These are phyloP conservation scores for Phymatocera aterrima DNA, from an alignment of 2,888 invertebrate genomes.

Conservation along the genomic window DNA sequence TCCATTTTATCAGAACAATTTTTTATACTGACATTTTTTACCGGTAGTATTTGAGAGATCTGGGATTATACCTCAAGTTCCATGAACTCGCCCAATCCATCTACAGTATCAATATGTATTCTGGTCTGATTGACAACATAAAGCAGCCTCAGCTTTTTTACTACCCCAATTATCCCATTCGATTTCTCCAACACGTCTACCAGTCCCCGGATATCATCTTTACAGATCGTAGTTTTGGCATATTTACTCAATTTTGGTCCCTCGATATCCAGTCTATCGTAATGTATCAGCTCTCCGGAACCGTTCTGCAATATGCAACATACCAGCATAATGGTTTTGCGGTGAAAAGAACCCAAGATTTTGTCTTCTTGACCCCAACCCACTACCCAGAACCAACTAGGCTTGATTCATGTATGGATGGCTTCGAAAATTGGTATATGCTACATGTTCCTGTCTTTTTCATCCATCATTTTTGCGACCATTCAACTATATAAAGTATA, in stretches of 20 bases:
- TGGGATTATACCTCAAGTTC: conserved; percentile 84
- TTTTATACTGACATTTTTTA: too few relatives aligned
- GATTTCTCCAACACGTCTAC: conserved; percentile 77
- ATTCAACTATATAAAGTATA: too few relatives aligned
- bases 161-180: conserved; percentile 84
- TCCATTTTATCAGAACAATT: too few relatives aligned
- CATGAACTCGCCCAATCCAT: conserved; percentile 87
- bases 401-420: too few relatives aligned
- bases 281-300: conserved; percentile 85
- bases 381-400: too few relatives aligned
- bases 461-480: too few relatives aligned
- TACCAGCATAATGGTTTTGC: too few relatives aligned
- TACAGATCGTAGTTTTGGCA: conserved; percentile 78
- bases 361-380: too few relatives aligned
- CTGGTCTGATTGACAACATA: conserved; percentile 90
- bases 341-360: too few relatives aligned
- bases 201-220: conserved; percentile 76
- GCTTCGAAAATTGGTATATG: too few relatives aligned
- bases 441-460: too few relatives aligned
- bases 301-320: conserved; percentile 75
- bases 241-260: conserved; percentile 90
- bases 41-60: too few relatives aligned
- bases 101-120: conserved; percentile 92
- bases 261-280: conserved; percentile 84
- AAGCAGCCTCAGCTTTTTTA: conserved; percentile 86